Conservation (phyloP, 2,797 vertebrate species). For the Semaprochilodus insignis region DNA sequence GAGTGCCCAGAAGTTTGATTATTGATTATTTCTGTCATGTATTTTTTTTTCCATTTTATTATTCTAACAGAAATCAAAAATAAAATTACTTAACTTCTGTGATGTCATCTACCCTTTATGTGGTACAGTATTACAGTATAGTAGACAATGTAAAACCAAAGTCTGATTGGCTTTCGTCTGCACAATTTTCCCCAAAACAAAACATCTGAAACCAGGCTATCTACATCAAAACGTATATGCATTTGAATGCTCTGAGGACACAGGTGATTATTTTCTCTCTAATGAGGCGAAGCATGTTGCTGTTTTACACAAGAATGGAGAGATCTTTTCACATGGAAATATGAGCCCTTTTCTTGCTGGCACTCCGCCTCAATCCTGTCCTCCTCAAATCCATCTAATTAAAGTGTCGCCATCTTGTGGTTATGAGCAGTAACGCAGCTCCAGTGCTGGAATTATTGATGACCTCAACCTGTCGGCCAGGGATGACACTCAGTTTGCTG, state of each 20-base stretch:
- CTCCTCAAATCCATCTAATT: conserved; percentile 63
- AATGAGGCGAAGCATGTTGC: conserved; percentile 73
- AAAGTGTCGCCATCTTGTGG: conserved; percentile 76
- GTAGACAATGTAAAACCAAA: not conserved
- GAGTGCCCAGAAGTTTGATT: not conserved
- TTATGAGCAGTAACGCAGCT: conserved; percentile 31
- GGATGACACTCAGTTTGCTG: not conserved
- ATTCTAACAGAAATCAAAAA: not conserved
- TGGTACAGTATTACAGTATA: not conserved
- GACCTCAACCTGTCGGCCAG: not conserved
- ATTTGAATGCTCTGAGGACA: conserved; percentile 63
- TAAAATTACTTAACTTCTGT: not conserved
- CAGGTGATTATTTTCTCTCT: conserved; percentile 75
- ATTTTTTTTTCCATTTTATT: no score
- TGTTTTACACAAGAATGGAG: conserved; percentile 74
- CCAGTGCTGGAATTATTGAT: not conserved
- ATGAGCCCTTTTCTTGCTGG: conserved; percentile 28
- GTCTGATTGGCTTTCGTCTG: not conserved
- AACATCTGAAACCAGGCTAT: not conserved
- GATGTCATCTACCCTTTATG: not conserved
- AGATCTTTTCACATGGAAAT: conserved; percentile 72
- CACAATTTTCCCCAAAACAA: not conserved
- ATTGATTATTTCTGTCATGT: not conserved
- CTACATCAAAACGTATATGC: conserved; percentile 52
- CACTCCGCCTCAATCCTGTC: conserved; percentile 45